phyloP scores from a whole-genome alignment of 2,888 invertebrate species.

The Ichneumon xanthorius region DNA sequence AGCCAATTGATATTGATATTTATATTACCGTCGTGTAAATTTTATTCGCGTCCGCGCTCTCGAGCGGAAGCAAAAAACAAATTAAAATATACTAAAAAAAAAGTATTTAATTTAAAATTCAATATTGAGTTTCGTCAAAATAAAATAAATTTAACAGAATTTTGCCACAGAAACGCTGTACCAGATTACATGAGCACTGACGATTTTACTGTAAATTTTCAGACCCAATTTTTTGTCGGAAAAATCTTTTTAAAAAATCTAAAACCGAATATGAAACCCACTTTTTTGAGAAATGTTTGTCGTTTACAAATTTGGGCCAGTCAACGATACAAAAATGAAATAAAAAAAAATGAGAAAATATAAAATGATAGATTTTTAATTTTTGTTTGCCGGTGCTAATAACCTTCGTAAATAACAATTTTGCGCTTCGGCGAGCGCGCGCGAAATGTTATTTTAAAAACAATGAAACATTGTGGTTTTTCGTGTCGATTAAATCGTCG shows the following conservation, averaged over 20 bases:
- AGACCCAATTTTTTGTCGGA: too few relatives aligned
- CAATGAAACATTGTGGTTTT: conserved; percentile 15
- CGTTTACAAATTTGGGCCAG: background rate
- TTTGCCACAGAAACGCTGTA: background rate
- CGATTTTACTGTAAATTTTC: too few relatives aligned
- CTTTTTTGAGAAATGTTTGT: background rate
- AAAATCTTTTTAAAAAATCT: too few relatives aligned
- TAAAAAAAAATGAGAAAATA: background rate
- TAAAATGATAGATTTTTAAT: background rate
- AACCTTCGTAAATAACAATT: background rate
- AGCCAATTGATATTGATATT: conserved; percentile 11
- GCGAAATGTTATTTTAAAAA: background rate
- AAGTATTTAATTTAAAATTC: background rate
- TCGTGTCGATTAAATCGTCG: conserved; percentile 19
- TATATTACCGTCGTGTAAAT: conserved; percentile 5
- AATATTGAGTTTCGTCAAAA: background rate
- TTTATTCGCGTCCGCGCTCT: background rate
- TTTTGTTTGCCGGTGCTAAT: background rate
- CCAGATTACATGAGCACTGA: too few relatives aligned
- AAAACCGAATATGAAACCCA: background rate
- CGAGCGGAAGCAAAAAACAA: background rate
- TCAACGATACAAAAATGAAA: background rate
- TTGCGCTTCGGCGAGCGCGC: background rate
- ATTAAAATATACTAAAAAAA: background rate
- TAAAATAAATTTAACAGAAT: background rate